phyloP scores from a whole-genome alignment of 2,113 vertebrate species.

The Odocoileus virginianus region DNA sequence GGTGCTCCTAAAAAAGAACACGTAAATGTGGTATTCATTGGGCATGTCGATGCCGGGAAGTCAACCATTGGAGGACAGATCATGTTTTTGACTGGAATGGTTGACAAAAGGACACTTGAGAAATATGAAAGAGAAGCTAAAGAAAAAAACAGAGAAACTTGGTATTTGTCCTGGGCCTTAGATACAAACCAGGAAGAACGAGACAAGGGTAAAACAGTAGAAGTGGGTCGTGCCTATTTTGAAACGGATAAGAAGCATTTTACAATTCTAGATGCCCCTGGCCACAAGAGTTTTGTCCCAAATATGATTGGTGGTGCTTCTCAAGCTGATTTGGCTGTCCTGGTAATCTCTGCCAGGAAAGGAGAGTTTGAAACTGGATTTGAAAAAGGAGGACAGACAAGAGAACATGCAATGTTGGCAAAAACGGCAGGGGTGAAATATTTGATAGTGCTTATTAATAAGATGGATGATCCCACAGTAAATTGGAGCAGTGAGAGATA shows the following conservation, averaged over 20 bases:
- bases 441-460: slow-evolving; percentile 97
- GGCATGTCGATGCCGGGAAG: slow-evolving; percentile 97
- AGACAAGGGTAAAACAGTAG: slow-evolving; percentile 99
- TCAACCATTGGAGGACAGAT: slow-evolving; percentile 98
- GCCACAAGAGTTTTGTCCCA: slow-evolving; percentile 99
- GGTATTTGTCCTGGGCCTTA: slow-evolving; percentile 98
- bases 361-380: slow-evolving; percentile 99
- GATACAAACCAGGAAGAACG: slow-evolving; percentile 99
- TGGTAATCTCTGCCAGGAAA: slow-evolving; percentile 98
- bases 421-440: slow-evolving; percentile 97
- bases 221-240: slow-evolving; percentile 98
- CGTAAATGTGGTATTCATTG: slow-evolving; percentile 98
- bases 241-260: slow-evolving; percentile 99
- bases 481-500: slow-evolving; percentile 98
- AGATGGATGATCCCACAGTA: slow-evolving; percentile 99
- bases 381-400: slow-evolving; percentile 97
- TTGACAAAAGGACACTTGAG: slow-evolving; percentile 98
- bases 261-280: slow-evolving; percentile 98
- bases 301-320: slow-evolving; percentile 99
- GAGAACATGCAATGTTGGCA: slow-evolving; percentile 97
- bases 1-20: slow-evolving; percentile 96
- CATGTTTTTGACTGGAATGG: slow-evolving; percentile 95
- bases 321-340: slow-evolving; percentile 95
- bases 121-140: slow-evolving; percentile 99
- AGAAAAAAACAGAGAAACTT: slow-evolving; percentile 99